phyloP scores from a whole-genome alignment of 2,113 vertebrate genomes.

The Sakesphorus luctuosus region DNA sequence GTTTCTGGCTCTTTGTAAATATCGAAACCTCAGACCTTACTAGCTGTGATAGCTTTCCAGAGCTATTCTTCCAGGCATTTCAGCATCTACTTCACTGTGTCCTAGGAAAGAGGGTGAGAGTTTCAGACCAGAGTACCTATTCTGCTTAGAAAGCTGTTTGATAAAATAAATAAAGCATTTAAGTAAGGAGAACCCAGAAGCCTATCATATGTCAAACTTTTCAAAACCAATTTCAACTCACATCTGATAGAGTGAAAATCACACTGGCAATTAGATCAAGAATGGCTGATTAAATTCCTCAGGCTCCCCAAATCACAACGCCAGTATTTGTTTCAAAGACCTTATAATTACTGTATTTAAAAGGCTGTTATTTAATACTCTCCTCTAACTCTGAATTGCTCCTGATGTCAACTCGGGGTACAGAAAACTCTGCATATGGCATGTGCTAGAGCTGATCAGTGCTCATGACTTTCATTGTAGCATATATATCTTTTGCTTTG shows the following conservation, averaged over 20 bases:
- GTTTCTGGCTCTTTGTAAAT: not conserved
- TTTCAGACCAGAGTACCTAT: not conserved
- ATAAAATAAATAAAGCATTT: constrained; percentile 32
- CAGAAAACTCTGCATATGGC: not conserved
- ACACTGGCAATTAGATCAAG: constrained; percentile 58
- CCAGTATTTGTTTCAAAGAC: constrained; percentile 58
- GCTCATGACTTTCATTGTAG: not conserved
- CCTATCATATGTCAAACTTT: constrained; percentile 29
- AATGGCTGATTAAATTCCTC: constrained; percentile 63
- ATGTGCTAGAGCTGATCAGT: not conserved
- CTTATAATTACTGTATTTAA: constrained; percentile 41
- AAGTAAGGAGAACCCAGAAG: constrained; percentile 20
- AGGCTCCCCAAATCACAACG: constrained; percentile 33
- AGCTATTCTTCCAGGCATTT: not conserved
- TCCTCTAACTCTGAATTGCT: constrained; percentile 17
- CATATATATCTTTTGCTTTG: not conserved
- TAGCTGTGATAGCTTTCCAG: not conserved
- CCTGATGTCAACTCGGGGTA: not conserved
- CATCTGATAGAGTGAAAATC: constrained; percentile 59
- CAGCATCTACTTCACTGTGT: not conserved
- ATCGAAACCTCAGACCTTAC: not conserved
- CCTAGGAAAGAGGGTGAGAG: not conserved
- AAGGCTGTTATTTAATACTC: constrained; percentile 47
- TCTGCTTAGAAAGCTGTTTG: constrained; percentile 9
- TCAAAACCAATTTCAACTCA: constrained; percentile 26